phyloP scores from a whole-genome alignment of 2,888 invertebrate genomes.

The Petrolisthes cinctipes region DNA sequence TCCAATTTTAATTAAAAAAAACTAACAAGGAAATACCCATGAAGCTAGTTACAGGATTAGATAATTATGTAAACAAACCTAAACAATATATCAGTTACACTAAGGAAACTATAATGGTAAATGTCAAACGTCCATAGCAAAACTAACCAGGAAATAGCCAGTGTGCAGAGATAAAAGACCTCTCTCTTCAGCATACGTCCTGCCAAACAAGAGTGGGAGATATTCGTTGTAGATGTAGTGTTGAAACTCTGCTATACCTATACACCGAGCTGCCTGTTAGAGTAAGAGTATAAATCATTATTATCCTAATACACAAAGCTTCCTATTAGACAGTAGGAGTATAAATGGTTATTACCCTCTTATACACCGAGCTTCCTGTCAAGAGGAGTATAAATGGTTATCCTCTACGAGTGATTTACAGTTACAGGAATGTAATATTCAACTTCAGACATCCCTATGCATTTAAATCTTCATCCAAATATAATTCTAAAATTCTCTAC shows the following conservation, averaged over 20 bases:
- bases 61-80: not conserved
- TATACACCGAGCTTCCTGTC: slow-evolving; percentile 30
- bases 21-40: too few species aligned
- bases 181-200: not conserved
- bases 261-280: slow-evolving; percentile 21
- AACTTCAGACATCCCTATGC: too few species aligned
- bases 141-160: slow-evolving; percentile 20
- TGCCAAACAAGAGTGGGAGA: slow-evolving; percentile 1
- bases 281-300: not conserved
- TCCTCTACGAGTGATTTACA: too few species aligned
- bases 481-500: too few species aligned
- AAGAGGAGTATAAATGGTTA: too few species aligned
- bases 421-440: too few species aligned
- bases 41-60: not conserved
- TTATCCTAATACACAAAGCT: slow-evolving; percentile 1
- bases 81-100: not conserved
- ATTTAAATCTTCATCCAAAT: too few species aligned
- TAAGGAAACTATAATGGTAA: too few species aligned
- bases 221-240: slow-evolving; percentile 24
- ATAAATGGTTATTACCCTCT: too few species aligned
- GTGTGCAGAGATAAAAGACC: not conserved
- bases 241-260: slow-evolving; percentile 33
- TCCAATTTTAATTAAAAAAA: too few species aligned
- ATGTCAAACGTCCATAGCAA: not conserved
- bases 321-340: slow-evolving; percentile 6